phyloP scores from a whole-genome alignment of 2,888 invertebrate genomes.

The Oithona nana region DNA sequence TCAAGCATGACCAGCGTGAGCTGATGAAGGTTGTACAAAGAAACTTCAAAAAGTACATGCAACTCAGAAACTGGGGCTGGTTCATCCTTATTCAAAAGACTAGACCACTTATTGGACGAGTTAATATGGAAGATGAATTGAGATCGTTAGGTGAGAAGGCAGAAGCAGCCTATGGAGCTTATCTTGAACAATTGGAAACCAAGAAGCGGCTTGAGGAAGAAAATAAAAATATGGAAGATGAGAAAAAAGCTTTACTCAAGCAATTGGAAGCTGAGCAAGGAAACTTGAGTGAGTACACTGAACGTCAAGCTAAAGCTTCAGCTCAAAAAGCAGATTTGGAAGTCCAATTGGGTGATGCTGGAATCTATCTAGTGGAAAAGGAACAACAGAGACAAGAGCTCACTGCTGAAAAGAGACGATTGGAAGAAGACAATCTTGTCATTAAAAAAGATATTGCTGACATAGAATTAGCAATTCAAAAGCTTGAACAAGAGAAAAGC shows the following conservation, averaged over 20 bases:
- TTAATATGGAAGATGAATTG: conserved; percentile 95
- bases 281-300: conserved; percentile 8
- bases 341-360: conserved; percentile 72
- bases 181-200: conserved; percentile 82
- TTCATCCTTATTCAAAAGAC: conserved; percentile 99
- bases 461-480: conserved; percentile 78
- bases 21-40: conserved; percentile 95
- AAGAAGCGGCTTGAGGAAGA: conserved; percentile 85
- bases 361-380: conserved; percentile 17
- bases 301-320: conserved; percentile 13
- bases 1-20: conserved; percentile 43
- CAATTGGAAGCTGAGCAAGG: conserved; percentile 15
- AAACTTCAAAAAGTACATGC: conserved; percentile 96
- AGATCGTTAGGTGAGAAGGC: conserved; percentile 62
- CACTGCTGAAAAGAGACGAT: conserved; percentile 72
- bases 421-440: conserved; percentile 79
- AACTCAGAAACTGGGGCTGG: conserved; percentile 98
- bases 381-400: conserved; percentile 32
- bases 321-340: conserved; percentile 85
- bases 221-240: conserved; percentile 37
- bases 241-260: not conserved
- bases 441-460: conserved; percentile 95
- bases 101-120: conserved; percentile 97
- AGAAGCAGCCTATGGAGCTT: conserved; percentile 75
- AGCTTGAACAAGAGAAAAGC: conserved; percentile 87